phyloP scores from a whole-genome alignment of 2,797 vertebrate species.

The Pogonophryne albipinna region DNA sequence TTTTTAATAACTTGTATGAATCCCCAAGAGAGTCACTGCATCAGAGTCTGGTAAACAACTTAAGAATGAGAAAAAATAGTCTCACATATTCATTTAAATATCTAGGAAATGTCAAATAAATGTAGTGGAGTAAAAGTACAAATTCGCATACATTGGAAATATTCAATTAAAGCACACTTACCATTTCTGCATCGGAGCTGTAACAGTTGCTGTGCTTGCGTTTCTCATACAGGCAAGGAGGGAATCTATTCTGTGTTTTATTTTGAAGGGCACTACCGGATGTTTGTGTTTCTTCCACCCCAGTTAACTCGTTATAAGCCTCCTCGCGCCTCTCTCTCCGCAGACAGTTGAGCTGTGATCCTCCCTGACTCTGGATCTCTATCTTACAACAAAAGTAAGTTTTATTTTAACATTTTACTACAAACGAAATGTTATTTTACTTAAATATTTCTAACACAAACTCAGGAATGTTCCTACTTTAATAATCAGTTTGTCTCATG shows the following conservation, averaged over 20 bases:
- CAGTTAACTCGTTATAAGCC: not conserved
- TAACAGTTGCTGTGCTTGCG: too few relatives aligned
- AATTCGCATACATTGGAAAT: too few relatives aligned
- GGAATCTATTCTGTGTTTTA: constrained; percentile 19
- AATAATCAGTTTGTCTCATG: not conserved
- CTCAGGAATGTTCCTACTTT: not conserved
- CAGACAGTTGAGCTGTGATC: constrained; percentile 25
- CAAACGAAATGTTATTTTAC: not conserved
- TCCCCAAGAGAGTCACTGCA: too few relatives aligned
- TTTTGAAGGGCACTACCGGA: constrained; percentile 42
- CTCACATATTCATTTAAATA: too few relatives aligned
- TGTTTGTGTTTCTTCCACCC: fast-evolving
- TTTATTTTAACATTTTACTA: not conserved
- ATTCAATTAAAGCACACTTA: too few relatives aligned
- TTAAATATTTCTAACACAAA: not conserved
- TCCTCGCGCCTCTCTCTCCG: not conserved
- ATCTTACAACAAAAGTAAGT: constrained; percentile 44
- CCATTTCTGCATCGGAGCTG: too few relatives aligned
- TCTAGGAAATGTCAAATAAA: too few relatives aligned
- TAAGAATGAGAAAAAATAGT: too few relatives aligned
- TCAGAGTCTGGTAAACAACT: too few relatives aligned
- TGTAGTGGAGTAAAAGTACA: too few relatives aligned
- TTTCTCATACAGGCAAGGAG: too few relatives aligned
- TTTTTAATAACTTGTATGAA: too few relatives aligned
- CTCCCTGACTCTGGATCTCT: not conserved